Evolutionary conservation across 2,113 vertebrate genomes (phyloP).

Genomic region (Connochaetes taurinus): DNA sequence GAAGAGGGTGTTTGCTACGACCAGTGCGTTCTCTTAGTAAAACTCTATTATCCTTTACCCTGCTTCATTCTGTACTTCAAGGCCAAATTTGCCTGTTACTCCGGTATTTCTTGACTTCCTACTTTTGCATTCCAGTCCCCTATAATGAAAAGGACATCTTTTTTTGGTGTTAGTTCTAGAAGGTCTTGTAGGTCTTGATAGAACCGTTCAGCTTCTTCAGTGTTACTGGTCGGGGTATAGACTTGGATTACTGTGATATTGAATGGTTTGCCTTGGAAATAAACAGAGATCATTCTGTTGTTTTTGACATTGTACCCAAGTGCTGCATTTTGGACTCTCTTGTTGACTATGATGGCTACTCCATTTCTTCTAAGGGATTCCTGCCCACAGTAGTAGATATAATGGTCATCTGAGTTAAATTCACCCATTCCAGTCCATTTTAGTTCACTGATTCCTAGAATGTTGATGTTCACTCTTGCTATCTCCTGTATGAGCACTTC

Average conservation of each 20-base stretch:
- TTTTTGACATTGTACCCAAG: accelerated
- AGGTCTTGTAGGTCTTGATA: not conserved
- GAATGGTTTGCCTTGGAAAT: not conserved
- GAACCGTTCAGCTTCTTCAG: not conserved
- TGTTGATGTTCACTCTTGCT: not conserved
- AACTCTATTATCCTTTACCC: not conserved
- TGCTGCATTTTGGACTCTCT: not conserved
- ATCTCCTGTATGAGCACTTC: not conserved
- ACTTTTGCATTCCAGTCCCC: not conserved
- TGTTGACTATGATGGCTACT: not conserved
- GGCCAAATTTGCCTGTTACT: not conserved
- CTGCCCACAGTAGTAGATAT: not conserved
- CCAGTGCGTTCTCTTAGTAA: not conserved
- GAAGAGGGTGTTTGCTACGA: not conserved
- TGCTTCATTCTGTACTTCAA: not conserved
- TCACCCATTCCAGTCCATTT: not conserved
- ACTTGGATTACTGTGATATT: not conserved
- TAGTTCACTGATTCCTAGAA: not conserved
- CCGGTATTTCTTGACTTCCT: not conserved
- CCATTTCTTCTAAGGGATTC: not conserved
- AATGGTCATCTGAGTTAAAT: not conserved
- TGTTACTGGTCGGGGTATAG: not conserved
- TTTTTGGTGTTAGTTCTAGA: not conserved
- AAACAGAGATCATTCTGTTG: not conserved
- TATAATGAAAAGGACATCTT: not conserved